These are phyloP conservation scores for Emberiza fucata DNA, from an alignment of 2,113 vertebrate genomes.

Conservation along the genomic window DNA sequence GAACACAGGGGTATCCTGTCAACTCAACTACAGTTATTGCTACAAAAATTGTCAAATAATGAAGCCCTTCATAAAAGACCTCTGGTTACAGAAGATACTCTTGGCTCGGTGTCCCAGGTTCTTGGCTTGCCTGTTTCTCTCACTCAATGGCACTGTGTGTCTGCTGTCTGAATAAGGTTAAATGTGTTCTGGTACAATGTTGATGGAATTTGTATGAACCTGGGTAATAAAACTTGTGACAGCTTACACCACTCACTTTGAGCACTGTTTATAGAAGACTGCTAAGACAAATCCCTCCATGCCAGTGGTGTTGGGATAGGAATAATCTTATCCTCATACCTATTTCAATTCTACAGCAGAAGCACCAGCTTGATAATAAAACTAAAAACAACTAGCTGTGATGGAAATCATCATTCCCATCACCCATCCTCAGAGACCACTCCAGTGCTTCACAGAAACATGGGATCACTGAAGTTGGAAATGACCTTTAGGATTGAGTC, in stretches of 20 bases:
- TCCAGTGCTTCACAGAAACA: background rate
- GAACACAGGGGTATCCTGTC: background rate
- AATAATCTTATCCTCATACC: background rate
- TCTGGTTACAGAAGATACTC: background rate
- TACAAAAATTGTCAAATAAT: background rate
- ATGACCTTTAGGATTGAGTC: background rate
- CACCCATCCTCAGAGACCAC: background rate
- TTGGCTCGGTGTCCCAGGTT: background rate
- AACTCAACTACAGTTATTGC: background rate
- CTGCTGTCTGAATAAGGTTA: background rate
- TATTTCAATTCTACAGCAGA: background rate
- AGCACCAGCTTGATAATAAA: background rate
- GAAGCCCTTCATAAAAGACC: background rate
- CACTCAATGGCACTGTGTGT: background rate
- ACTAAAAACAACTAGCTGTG: background rate
- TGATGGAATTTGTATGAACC: background rate
- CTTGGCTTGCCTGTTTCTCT: background rate
- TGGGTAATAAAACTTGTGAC: background rate
- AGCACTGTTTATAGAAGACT: background rate
- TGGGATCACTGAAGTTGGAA: background rate
- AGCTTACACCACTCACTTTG: background rate
- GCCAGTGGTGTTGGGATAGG: background rate
- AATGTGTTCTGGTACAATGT: background rate
- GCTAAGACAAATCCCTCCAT: background rate
- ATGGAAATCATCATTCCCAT: background rate